Evolutionary conservation across 1,140 invertebrate genomes (phyloP).

Genomic region (Drosophila kanapiae): DNA sequence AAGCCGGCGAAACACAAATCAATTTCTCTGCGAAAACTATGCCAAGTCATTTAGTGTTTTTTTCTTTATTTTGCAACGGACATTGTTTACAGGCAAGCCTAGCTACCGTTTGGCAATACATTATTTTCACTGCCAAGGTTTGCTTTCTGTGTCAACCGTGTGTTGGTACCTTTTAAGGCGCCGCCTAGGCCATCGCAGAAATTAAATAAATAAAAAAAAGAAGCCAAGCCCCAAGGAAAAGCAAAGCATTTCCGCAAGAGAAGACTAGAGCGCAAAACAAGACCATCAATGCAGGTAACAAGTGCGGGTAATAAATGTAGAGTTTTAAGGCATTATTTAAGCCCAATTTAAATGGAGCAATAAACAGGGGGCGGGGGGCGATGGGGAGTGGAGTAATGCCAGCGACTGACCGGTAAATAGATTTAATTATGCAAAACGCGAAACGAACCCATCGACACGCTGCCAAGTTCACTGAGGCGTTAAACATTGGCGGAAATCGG

Average conservation of each 20-base stretch:
- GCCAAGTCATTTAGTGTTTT: conserved; percentile 31
- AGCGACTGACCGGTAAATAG: conserved; percentile 54
- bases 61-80: conserved; percentile 14
- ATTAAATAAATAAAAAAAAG: conserved; percentile 9
- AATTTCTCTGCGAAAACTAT: conserved; percentile 44
- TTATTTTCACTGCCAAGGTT: conserved; percentile 63
- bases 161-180: conserved; percentile 55
- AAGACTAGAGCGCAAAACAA: conserved; percentile 16
- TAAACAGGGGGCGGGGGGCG: background rate
- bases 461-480: conserved; percentile 45
- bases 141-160: conserved; percentile 48
- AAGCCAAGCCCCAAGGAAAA: conserved; percentile 26
- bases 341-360: conserved; percentile 1
- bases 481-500: conserved; percentile 54
- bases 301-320: conserved; percentile 32
- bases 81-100: conserved; percentile 33
- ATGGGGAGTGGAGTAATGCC: background rate
- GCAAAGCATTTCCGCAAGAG: conserved; percentile 37
- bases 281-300: conserved; percentile 37
- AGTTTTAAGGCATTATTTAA: conserved; percentile 38
- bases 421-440: conserved; percentile 63
- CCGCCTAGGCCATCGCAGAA: conserved; percentile 28
- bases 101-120: conserved; percentile 38
- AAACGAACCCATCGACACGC: conserved; percentile 47
- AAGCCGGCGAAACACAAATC: conserved; percentile 23